Conservation (phyloP, 2,888 invertebrate species). For the Lacanobia wlatinum region DNA sequence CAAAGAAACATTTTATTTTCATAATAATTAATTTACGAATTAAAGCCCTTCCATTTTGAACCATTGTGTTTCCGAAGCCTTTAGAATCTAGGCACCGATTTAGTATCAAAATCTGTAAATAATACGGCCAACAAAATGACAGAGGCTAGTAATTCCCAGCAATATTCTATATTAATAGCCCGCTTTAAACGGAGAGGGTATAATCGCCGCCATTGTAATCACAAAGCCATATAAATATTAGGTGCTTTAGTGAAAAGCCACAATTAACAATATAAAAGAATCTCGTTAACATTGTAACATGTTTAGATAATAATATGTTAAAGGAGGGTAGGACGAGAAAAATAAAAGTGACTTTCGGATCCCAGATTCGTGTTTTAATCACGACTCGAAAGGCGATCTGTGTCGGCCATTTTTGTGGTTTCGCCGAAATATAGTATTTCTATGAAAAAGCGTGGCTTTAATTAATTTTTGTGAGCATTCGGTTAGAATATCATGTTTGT, state of each 20-base stretch:
- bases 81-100: conserved; percentile 17
- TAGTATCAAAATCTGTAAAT: conserved; percentile 13
- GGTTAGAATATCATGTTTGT: conserved; percentile 40
- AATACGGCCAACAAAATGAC: conserved; percentile 11
- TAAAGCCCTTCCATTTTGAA: not conserved
- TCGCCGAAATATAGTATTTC: conserved; percentile 50
- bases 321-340: conserved; percentile 6
- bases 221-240: conserved; percentile 60
- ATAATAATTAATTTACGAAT: not conserved
- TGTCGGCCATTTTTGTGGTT: conserved; percentile 35
- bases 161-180: conserved; percentile 59
- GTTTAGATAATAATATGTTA: conserved; percentile 26
- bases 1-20: not conserved
- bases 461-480: conserved; percentile 43
- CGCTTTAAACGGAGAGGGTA: conserved; percentile 56
- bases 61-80: conserved; percentile 11
- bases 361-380: conserved; percentile 46
- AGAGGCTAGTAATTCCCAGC: conserved; percentile 21
- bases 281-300: conserved; percentile 50
- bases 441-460: conserved; percentile 41
- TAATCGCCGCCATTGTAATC: conserved; percentile 50
- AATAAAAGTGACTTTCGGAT: conserved; percentile 21
- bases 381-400: conserved; percentile 43
- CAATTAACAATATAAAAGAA: conserved; percentile 62
- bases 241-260: conserved; percentile 45